A percentile compares a stretch with the other conserved stretches of the same genome.
Evolutionary conservation across 2,888 invertebrate genomes (phyloP).

Genomic region (Calliphora vomitoria): DNA sequence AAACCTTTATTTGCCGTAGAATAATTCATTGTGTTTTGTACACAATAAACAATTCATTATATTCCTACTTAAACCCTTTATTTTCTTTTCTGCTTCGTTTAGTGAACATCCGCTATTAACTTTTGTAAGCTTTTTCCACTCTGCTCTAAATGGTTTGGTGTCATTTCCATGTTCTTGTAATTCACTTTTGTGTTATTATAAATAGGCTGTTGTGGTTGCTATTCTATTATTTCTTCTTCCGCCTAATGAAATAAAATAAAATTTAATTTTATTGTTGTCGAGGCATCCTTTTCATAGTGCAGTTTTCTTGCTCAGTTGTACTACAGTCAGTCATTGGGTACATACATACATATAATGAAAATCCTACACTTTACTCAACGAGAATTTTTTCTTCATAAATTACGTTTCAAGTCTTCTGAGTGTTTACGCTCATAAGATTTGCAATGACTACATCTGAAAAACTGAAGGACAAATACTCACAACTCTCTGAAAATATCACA

Average conservation of each 20-base stretch:
- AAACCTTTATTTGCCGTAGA: neutral
- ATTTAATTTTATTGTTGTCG: neutral
- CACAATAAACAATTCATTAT: neutral
- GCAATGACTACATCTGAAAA: too few species aligned
- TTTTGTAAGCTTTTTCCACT: neutral
- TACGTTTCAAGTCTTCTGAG: too few species aligned
- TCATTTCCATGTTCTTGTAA: neutral
- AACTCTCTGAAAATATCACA: too few species aligned
- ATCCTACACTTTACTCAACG: too few species aligned
- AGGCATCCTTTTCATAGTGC: neutral
- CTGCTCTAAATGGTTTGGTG: neutral
- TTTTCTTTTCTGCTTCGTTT: conserved; percentile 4
- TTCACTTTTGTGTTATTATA: neutral
- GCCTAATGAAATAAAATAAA: neutral
- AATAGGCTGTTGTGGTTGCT: neutral
- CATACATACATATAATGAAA: too few species aligned
- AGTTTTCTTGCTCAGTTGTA: neutral
- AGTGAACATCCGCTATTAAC: conserved; percentile 13
- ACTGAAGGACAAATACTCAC: too few species aligned
- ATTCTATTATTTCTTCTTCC: neutral
- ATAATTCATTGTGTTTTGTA: neutral
- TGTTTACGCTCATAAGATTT: too few species aligned
- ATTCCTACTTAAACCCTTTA: neutral
- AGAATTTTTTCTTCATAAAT: too few species aligned
- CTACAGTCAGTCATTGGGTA: neutral